Base-by-base conservation (phyloP, 2,797 vertebrate genomes). In the Amblyopsis hoosieri region DNA sequence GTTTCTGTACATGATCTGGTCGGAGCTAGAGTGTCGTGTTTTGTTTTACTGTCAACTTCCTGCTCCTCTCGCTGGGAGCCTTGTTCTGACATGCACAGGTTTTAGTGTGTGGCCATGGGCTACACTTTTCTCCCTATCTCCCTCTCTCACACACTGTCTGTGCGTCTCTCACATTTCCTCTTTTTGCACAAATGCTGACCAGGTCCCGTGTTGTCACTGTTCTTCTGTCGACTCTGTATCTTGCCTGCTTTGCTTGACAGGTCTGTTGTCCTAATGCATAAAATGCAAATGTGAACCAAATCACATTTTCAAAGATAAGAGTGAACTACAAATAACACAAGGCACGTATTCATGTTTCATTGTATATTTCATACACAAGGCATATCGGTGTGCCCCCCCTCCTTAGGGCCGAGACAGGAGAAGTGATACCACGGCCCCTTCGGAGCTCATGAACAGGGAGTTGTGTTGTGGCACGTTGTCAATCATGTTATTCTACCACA, bases 11-110 rank as follows among this genome's bases (percentile, higher is more conserved):
- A 67, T n/a, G 45, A 64, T 17, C 45, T 65, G n/a, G 13, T 60
- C 67, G 59, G 64, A 59, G 66, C 19, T 74, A 57, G 42, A 76
- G 76, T 79, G 76, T 85, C 65, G 57, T 54, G 12, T 60, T 82
- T 77, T 86, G 79, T 86, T 86, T 83, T 85, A 48, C 77, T 62
- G 7, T 4, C 62, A 57, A 81, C 83, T 85, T 86, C 84, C 80
- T 82, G 67, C 56, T 76, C 48, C 45, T 64, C 74, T 66, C 79
- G 73, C 62, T 70, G 67, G 45, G 71, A 76, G 62, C 83, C 85
- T 71, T 90, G 89, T 89, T 86, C 78, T 66, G 80, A 89, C 90
- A 81, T 71, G 89, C 75, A 81, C 60, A 78, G 72, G 77, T 89
- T 84, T 81, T 69, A 81, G 79, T 85, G 72, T 87, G 75, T 83